phyloP scores from a whole-genome alignment of 2,113 vertebrate genomes.

The Megaptera novaeangliae region DNA sequence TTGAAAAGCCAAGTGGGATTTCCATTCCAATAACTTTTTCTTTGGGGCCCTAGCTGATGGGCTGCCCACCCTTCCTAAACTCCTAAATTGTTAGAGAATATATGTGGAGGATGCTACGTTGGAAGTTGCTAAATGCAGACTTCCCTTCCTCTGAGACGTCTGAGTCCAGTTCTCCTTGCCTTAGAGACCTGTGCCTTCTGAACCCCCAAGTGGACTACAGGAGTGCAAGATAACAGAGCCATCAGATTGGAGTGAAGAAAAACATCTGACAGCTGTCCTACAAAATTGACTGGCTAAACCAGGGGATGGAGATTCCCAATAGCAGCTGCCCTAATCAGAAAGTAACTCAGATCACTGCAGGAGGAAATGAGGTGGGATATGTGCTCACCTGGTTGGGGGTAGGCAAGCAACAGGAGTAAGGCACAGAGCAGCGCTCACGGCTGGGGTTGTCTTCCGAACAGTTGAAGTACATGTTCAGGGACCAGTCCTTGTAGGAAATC shows the following conservation, averaged over 20 bases:
- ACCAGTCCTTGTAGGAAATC: constrained; percentile 89
- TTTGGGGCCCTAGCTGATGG: background rate
- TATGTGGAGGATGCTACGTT: background rate
- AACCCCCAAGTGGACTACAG: background rate
- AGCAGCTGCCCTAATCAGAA: background rate
- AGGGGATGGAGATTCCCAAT: background rate
- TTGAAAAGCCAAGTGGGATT: constrained; percentile 12
- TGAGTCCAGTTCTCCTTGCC: background rate
- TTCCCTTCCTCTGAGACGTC: background rate
- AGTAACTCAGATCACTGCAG: background rate
- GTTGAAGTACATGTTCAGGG: constrained; percentile 92
- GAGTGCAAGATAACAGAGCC: background rate
- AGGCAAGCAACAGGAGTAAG: constrained; percentile 90
- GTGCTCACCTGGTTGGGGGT: constrained; percentile 79
- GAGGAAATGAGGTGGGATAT: background rate
- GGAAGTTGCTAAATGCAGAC: background rate
- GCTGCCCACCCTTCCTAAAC: background rate
- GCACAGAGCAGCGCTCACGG: constrained; percentile 91
- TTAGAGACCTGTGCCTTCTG: background rate
- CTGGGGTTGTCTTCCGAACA: constrained; percentile 87
- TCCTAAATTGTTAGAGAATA: background rate
- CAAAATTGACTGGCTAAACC: background rate
- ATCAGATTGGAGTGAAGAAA: background rate
- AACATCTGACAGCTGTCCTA: background rate
- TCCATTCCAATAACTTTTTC: background rate